Evolutionary conservation across 30 jellyfish, hydroid and myxozoan genomes (phyloP), one percentile per base, ranked within the genome.

Genomic region (Aurelia sp.): DNA sequence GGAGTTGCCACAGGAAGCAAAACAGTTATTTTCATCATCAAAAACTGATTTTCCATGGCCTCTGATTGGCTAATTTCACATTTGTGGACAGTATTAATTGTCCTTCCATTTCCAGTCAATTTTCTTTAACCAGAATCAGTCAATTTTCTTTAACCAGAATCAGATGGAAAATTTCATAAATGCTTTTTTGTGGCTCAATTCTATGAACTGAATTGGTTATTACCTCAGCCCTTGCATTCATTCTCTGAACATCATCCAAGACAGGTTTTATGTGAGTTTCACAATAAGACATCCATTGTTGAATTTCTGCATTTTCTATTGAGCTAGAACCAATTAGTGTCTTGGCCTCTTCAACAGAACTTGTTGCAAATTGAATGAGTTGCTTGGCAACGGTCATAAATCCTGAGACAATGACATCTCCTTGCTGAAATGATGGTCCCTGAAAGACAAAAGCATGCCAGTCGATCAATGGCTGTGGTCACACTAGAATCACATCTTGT

Each of bases 201-300:
- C 8, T 35, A 27, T 47, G 58, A 15, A 3, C 16, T 19, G 18
- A 19, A 74, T 19, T 35, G 22, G 21, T 21, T 44, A 52, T 61
- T 35, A 82, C 92, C 92, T 82, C 86, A 11, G 86, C 92, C 33
- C 82, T 75, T 20, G 41, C 18, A 11, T 68, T 13, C 63, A 80
- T 63, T 20, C 38, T n/a, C 52, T 80, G 78, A 19, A 24, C 41
- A 58, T 82, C 86, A 52, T 53, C 44, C 6, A 65, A 10, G 17
- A 61, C n/a, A 18, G 92, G 92, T 64, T 82, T 82, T 13, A 82
- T 13, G 60, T 70, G 79, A 5, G 86, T 82, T 70, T 82, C 86
- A 70, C 78, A 52, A 50, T 82, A 82, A 22, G 21, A 79, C 67
- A 82, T 33, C 92, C 92, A 82, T 59, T 82, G 92, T 13, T 38